Evolutionary conservation across 2,113 vertebrate genomes (phyloP).

Genomic region (Conger conger): DNA sequence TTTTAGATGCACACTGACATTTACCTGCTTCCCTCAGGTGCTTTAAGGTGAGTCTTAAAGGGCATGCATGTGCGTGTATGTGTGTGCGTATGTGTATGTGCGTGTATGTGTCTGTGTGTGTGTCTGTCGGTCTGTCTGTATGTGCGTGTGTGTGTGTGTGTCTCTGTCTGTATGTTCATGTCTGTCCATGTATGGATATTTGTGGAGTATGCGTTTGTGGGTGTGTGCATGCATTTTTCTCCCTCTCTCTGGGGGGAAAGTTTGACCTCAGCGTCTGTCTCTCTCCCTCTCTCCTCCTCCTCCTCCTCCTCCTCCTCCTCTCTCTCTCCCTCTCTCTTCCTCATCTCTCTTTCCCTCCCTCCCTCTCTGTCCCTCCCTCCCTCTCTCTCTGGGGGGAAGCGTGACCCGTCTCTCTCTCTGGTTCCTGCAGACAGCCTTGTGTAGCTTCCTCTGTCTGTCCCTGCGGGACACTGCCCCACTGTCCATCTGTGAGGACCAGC

Average conservation of each 20-base stretch:
- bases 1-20: neutral
- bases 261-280: too few species aligned
- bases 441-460: conserved; percentile 15
- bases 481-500: too few species aligned
- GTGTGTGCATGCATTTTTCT: too few species aligned
- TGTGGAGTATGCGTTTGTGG: too few species aligned
- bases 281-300: neutral
- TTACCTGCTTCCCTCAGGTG: neutral
- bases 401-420: conserved; percentile 28
- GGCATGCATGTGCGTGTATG: neutral
- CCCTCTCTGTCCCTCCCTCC: too few species aligned
- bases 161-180: too few species aligned
- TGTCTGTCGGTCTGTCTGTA: too few species aligned
- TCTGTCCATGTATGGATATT: too few species aligned
- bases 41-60: conserved; percentile 9
- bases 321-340: neutral
- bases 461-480: conserved; percentile 21
- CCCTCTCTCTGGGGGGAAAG: too few species aligned
- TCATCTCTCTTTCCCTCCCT: too few species aligned
- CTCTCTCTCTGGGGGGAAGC: neutral
- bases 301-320: neutral
- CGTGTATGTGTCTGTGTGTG: conserved; percentile 22
- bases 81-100: conserved; percentile 18
- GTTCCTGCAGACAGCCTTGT: conserved; percentile 29
- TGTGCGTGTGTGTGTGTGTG: too few species aligned